Evolutionary conservation across 2,888 invertebrate genomes (phyloP).

Genomic region (Aphodius sticticus): DNA sequence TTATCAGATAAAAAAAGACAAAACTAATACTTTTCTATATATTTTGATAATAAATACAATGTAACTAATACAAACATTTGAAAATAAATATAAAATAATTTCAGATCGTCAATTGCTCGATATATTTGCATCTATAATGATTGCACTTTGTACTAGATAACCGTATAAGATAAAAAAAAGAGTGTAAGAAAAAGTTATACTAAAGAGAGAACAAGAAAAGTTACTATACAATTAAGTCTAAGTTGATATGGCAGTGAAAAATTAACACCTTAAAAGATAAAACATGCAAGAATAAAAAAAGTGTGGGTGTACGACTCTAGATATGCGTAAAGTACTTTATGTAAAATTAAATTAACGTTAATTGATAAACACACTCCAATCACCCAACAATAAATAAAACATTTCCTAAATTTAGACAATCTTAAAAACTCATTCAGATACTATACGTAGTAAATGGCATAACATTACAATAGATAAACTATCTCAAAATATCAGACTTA

Average conservation of each 20-base stretch:
- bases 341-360: conserved; percentile 28
- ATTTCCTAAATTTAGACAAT: conserved; percentile 26
- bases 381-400: conserved; percentile 55
- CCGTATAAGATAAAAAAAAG: conserved; percentile 10
- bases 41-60: conserved; percentile 21
- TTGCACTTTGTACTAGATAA: conserved; percentile 24
- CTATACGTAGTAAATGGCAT: conserved; percentile 23
- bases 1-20: not conserved
- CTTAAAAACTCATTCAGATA: conserved; percentile 9
- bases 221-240: conserved; percentile 18
- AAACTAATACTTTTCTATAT: not conserved
- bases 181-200: conserved; percentile 5
- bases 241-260: conserved; percentile 24
- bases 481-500: conserved; percentile 24
- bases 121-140: conserved; percentile 10
- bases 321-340: conserved; percentile 17
- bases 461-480: conserved; percentile 24
- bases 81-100: conserved; percentile 16
- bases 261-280: conserved; percentile 14
- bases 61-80: conserved; percentile 21
- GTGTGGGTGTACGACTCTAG: not conserved
- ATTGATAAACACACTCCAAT: conserved; percentile 47
- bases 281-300: conserved; percentile 9
- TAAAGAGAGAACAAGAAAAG: conserved; percentile 9
- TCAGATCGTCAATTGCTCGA: not conserved